These are phyloP conservation scores for Chelonoidis abingdonii DNA, from an alignment of 2,113 vertebrate genomes.

Conservation along the genomic window DNA sequence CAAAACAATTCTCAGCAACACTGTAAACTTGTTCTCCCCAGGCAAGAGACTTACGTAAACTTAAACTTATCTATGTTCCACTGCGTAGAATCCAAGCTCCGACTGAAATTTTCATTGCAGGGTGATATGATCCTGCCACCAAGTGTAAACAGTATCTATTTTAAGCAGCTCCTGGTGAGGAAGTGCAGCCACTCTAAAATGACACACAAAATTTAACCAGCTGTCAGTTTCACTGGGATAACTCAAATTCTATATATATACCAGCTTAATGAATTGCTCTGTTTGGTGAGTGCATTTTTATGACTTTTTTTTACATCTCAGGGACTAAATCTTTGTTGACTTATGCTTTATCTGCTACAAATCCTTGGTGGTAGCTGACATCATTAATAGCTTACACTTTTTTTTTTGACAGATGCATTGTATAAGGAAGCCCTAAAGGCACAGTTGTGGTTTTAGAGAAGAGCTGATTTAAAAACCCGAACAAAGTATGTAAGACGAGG, in stretches of 20 bases:
- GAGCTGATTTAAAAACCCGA: background rate
- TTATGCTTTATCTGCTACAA: fast-evolving
- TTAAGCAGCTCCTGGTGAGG: background rate
- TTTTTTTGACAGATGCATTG: background rate
- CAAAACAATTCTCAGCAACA: background rate
- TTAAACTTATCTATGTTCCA: background rate
- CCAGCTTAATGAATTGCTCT: fast-evolving
- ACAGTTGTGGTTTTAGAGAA: background rate
- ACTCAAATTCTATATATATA: background rate
- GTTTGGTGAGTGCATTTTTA: fast-evolving
- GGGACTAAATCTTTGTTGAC: fast-evolving
- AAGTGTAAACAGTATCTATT: background rate
- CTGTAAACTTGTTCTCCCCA: background rate
- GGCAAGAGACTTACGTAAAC: background rate
- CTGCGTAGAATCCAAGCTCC: background rate
- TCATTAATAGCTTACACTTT: background rate
- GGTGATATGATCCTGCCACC: background rate
- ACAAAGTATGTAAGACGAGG: background rate
- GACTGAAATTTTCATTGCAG: background rate
- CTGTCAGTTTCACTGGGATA: background rate
- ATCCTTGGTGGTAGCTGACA: background rate
- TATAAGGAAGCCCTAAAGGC: background rate
- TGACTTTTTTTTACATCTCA: fast-evolving
- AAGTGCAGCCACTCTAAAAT: background rate
- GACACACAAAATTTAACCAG: background rate